Evolutionary conservation across 2,113 vertebrate species (phyloP).

Genomic region (Cyphomyrus discorhynchus): DNA sequence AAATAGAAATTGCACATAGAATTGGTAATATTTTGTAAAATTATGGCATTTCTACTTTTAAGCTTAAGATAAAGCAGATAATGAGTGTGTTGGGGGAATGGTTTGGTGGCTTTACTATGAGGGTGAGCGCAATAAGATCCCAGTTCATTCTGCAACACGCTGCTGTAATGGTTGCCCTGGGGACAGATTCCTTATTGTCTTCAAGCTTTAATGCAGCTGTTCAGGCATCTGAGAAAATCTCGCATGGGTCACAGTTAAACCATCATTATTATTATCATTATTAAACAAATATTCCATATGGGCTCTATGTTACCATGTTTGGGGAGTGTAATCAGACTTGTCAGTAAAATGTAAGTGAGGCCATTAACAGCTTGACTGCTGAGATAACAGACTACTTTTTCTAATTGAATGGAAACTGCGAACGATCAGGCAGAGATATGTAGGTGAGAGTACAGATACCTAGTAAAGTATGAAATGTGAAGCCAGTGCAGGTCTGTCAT

Average conservation of each 20-base stretch:
- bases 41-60: neutral
- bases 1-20: neutral
- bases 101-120: neutral
- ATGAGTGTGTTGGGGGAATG: neutral
- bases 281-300: neutral
- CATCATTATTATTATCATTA: neutral
- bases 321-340: neutral
- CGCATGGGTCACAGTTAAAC: neutral
- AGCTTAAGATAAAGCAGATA: neutral
- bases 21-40: neutral
- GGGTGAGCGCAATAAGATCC: neutral
- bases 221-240: neutral
- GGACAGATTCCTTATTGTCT: constrained; percentile 6
- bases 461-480: neutral
- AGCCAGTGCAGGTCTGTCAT: neutral
- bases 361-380: neutral
- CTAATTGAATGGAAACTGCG: neutral
- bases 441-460: neutral
- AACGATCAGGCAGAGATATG: neutral
- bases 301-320: neutral
- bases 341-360: neutral
- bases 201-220: neutral
- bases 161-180: neutral
- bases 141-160: neutral
- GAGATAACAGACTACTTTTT: neutral